A percentile compares a stretch with the other conserved stretches of the same genome.
Evolutionary conservation across 2,797 vertebrate species (phyloP).

Genomic region (Manis pentadactyla): DNA sequence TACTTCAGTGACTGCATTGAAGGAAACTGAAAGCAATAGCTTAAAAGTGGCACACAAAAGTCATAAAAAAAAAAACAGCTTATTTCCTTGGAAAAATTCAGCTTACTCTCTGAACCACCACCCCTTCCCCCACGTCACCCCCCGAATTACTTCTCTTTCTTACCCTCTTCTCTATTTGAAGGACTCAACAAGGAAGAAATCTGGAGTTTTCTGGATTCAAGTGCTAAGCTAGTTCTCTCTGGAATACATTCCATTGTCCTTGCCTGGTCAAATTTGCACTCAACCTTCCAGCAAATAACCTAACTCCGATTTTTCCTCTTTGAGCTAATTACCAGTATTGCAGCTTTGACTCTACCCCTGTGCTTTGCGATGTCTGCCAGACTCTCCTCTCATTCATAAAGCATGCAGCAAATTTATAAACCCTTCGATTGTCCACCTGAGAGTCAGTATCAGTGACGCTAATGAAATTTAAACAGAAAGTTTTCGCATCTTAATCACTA

Average conservation of each 20-base stretch:
- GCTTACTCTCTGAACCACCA: conserved; percentile 60
- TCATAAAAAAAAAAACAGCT: conserved; percentile 70
- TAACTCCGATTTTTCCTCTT: not conserved
- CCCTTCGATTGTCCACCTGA: not conserved
- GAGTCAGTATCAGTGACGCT: not conserved
- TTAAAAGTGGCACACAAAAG: conserved; percentile 87
- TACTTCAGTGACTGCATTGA: conserved; percentile 89
- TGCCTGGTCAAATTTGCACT: conserved; percentile 32
- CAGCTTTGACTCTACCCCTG: not conserved
- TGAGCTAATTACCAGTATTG: not conserved
- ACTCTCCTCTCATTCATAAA: conserved; percentile 35
- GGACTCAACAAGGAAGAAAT: conserved; percentile 80
- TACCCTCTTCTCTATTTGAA: conserved; percentile 68
- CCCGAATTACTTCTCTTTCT: conserved; percentile 78
- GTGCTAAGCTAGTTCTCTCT: conserved; percentile 44
- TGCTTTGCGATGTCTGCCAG: not conserved
- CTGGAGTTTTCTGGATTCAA: conserved; percentile 47
- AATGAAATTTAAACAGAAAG: conserved; percentile 28
- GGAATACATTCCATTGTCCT: not conserved
- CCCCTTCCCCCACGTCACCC: not conserved
- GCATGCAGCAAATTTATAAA: not conserved
- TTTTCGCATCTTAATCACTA: not conserved
- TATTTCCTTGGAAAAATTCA: conserved; percentile 85
- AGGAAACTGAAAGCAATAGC: conserved; percentile 89
- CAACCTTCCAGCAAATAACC: conserved; percentile 25